Base-by-base conservation (phyloP, 1,140 invertebrate genomes). In the Dendrolimus punctatus region DNA sequence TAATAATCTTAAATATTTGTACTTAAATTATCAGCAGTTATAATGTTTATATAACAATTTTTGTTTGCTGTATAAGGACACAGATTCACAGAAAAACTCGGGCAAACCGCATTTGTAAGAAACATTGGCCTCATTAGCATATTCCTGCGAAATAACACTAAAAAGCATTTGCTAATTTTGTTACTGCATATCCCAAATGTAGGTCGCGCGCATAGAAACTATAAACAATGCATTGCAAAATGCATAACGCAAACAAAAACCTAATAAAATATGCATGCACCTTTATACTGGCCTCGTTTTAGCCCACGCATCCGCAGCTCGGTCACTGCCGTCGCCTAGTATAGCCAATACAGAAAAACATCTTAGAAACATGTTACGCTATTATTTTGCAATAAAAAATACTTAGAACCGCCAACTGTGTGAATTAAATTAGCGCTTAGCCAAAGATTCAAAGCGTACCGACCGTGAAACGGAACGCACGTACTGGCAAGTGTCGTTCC, bases 391-490 rank as follows among this genome's bases (percentile, higher is more conserved):
- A n/a, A 6, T 10, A 40, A 50, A 23, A 23, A 23, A 23, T 23
- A 23, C 23, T 23, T 23, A 23, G 23, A 23, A 23, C 23, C 23
- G 23, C 23, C 23, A 23, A 23, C 23, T 23, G 23, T 23, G 23
- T 23, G 23, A 23, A 23, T 23, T 23, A 23, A 23, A 23, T 23
- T 23, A 23, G 23, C 23, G 23, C 37, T 47, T 5, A 10, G 2
- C 8, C 46, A 6, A 23, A 8, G 38, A 8, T 48, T 57, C 38
- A 39, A 41, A 55, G 47, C 58, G 54, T 57, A 49, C 46, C 53
- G 67, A 74, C 70, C 75, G 80, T 83, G 75, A 75, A 83, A 80
- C 78, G 80, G 70, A 83, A 81, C 78, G 78, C 57, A 57, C 62
- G 64, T 53, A 71, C 73, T 76, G 76, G 76, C 75, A 65, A 64